phyloP scores from a whole-genome alignment of 2,797 vertebrate genomes.

The Falco peregrinus region DNA sequence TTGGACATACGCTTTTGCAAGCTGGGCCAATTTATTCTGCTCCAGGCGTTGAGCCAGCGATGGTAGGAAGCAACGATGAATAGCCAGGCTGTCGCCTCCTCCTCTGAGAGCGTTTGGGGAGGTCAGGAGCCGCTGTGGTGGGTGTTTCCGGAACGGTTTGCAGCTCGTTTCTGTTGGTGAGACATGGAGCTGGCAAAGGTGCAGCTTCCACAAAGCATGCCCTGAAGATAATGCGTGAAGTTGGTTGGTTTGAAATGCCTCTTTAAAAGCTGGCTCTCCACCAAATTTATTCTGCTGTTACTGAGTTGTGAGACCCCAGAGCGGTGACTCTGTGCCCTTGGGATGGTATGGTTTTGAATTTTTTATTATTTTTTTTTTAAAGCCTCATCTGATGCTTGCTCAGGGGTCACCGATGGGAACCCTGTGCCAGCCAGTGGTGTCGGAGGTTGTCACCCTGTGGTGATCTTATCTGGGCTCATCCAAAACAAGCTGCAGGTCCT shows the following conservation, averaged over 20 bases:
- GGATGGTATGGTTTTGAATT: not conserved
- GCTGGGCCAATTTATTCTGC: not conserved
- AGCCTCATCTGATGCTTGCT: not conserved
- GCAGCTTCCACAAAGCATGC: not conserved
- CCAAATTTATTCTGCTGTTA: not conserved
- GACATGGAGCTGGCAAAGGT: not conserved
- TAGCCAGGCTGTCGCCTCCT: not conserved
- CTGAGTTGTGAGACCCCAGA: not conserved
- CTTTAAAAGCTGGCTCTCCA: not conserved
- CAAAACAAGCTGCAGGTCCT: not conserved
- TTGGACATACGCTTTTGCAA: not conserved
- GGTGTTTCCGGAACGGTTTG: not conserved
- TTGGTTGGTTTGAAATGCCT: not conserved
- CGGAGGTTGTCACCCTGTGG: not conserved
- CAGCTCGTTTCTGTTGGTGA: not conserved
- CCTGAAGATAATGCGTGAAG: not conserved
- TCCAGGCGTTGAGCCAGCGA: slow-evolving; percentile 25
- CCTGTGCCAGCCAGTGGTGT: not conserved
- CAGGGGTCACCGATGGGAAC: not conserved
- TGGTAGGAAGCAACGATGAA: slow-evolving; percentile 18
- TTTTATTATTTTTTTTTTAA: not conserved
- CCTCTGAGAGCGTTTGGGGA: not conserved
- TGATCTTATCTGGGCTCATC: not conserved
- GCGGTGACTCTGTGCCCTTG: not conserved
- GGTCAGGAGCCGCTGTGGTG: not conserved